A percentile compares a stretch with the other conserved stretches of the same genome.
phyloP scores from a whole-genome alignment of 1,140 invertebrate species.

The Ridgeia piscesae region DNA sequence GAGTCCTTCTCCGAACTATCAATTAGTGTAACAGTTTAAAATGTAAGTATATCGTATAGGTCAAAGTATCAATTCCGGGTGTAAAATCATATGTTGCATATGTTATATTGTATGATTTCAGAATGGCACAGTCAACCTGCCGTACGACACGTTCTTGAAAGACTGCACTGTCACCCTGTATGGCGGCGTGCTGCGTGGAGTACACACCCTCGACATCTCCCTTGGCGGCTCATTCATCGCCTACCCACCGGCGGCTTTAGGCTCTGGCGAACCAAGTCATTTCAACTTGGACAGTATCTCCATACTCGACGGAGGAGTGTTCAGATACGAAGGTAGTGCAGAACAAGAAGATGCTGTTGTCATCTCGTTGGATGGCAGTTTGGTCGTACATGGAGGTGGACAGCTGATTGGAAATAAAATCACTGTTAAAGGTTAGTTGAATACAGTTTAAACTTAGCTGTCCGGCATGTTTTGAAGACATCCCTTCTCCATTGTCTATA shows the following conservation, averaged over 20 bases:
- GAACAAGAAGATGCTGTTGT: slow-evolving; percentile 33
- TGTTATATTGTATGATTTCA: slow-evolving; percentile 21
- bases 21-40: too few species aligned
- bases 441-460: not conserved
- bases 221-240: slow-evolving; percentile 38
- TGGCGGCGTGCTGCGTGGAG: slow-evolving; percentile 39
- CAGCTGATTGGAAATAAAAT: slow-evolving; percentile 39
- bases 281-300: slow-evolving; percentile 40
- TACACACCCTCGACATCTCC: slow-evolving; percentile 44
- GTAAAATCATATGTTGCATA: too few species aligned
- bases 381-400: slow-evolving; percentile 41
- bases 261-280: slow-evolving; percentile 24
- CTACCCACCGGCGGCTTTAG: slow-evolving; percentile 35
- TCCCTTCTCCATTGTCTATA: too few species aligned
- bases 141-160: slow-evolving; percentile 39
- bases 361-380: slow-evolving; percentile 35
- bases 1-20: too few species aligned
- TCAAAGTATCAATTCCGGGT: too few species aligned
- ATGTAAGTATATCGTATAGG: too few species aligned
- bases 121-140: slow-evolving; percentile 43
- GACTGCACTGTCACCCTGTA: slow-evolving; percentile 38
- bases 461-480: too few species aligned
- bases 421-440: slow-evolving; percentile 26
- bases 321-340: slow-evolving; percentile 36
- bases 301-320: slow-evolving; percentile 43